Base-by-base conservation (phyloP, 1,140 invertebrate genomes). In the Hyles vespertilio region DNA sequence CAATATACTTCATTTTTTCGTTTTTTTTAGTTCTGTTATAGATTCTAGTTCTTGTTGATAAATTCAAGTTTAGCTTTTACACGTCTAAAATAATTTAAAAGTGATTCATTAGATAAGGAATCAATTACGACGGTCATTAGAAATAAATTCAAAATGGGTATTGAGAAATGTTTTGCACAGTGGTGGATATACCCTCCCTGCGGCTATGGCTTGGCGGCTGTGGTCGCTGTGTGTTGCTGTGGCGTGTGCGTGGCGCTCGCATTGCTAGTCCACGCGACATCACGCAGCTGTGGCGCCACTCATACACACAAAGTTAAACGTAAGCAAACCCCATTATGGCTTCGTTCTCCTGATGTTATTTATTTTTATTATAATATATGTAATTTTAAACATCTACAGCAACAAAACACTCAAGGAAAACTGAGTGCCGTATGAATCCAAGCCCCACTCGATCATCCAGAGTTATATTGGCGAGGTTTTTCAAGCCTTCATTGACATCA, bases 391-490 rank as follows among this genome's bases (percentile, higher is more conserved):
- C 4, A 50, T 51, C 33, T 51, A 4, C 34, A 51, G 50, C 3
- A n/a, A 33, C 32, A 5, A 33, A 11, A 34, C 9, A 8, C 1
- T 8, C 32, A 33, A 51, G n/a, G 33, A 34, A 51, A 34, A 33
- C 22, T 3, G 9, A 9, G 32, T 3, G 32, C 44, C 43, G 33
- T 43, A 43, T 40, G 33, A 11, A 56, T 47, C 51, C 47, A 43
- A 8, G 32, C 32, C 61, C 66, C 9, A 51, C 61, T 32, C 66
- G 66, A 0, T 63, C 69, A 1, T 72, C 69, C 10, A 63, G 69
- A 6, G 66, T 72, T 33, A 66, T 72, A 0, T 61, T 72, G 3
- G 63, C 67, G 2, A 46, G 61, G 12, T 58, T 72, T 50, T 72
- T 64, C 67, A 63, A 55, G 8, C 53, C 55, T 1, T 66, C 63